Evolutionary conservation across 2,888 invertebrate species (phyloP).

Genomic region (Eulithis testata): DNA sequence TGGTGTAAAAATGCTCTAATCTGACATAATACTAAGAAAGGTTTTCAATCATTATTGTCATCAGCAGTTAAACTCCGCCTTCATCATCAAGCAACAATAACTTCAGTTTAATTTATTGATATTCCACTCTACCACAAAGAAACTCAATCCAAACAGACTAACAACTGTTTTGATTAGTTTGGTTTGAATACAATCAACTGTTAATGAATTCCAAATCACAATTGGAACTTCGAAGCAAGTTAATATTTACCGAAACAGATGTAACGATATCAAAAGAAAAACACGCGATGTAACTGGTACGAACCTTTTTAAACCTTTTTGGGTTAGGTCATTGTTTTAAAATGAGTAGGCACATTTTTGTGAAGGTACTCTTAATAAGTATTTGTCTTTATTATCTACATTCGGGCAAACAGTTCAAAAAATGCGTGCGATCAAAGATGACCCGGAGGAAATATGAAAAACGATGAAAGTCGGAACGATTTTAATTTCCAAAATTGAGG

Average conservation of each 20-base stretch:
- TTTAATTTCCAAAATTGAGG: conserved; percentile 59
- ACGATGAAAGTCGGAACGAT: conserved; percentile 54
- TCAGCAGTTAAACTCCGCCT: too few relatives aligned
- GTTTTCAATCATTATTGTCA: too few relatives aligned
- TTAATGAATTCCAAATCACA: conserved; percentile 1
- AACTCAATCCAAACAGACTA: not conserved
- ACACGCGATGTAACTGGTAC: not conserved
- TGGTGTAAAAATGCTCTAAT: too few relatives aligned
- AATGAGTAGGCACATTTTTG: not conserved
- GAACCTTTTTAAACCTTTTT: not conserved
- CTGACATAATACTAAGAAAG: too few relatives aligned
- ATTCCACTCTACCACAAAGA: not conserved
- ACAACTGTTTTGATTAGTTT: conserved; percentile 5
- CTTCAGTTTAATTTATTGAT: not conserved
- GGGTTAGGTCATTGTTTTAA: not conserved
- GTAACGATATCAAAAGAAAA: not conserved
- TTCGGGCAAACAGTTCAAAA: conserved; percentile 14
- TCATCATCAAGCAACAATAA: too few relatives aligned
- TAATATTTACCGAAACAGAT: conserved; percentile 1
- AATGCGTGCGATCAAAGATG: conserved; percentile 37
- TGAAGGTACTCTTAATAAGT: not conserved
- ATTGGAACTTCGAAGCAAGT: not conserved
- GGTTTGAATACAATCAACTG: conserved; percentile 6
- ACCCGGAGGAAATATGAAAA: conserved; percentile 35
- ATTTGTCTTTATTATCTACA: not conserved